These are phyloP conservation scores for Andricus curvator DNA, from an alignment of 2,888 invertebrate genomes.

Conservation along the genomic window DNA sequence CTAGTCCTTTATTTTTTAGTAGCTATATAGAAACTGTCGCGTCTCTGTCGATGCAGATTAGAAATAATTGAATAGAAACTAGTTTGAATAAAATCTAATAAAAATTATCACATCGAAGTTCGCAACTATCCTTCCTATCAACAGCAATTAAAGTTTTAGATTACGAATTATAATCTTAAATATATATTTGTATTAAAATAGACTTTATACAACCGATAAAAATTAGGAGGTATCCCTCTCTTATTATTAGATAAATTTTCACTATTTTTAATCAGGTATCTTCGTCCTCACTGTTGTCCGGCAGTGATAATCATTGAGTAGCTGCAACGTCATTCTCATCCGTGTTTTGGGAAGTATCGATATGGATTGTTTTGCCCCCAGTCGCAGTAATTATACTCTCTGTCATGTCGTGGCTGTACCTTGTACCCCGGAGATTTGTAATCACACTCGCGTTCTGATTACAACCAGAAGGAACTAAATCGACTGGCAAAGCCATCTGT, in stretches of 20 bases:
- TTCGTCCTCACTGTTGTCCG: conserved; percentile 48
- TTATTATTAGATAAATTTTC: background rate
- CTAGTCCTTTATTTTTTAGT: conserved; percentile 28
- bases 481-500: conserved; percentile 83
- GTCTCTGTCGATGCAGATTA: background rate
- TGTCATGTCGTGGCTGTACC: conserved; percentile 80
- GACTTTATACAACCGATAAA: background rate
- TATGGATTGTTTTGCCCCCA: conserved; percentile 69
- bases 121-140: background rate
- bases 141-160: background rate
- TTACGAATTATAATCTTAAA: background rate
- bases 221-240: background rate
- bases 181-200: conserved; percentile 14
- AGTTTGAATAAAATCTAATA: conserved; percentile 10
- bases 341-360: conserved; percentile 59
- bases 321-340: conserved; percentile 70
- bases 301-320: conserved; percentile 64
- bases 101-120: conserved; percentile 20
- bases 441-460: conserved; percentile 84
- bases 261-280: conserved; percentile 39
- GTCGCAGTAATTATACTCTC: conserved; percentile 80
- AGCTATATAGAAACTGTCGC: background rate
- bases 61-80: background rate
- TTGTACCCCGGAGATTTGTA: conserved; percentile 83
- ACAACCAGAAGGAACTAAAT: conserved; percentile 82